Evolutionary conservation across 1,140 invertebrate genomes (phyloP).

Genomic region (Nasonia longicornis): DNA sequence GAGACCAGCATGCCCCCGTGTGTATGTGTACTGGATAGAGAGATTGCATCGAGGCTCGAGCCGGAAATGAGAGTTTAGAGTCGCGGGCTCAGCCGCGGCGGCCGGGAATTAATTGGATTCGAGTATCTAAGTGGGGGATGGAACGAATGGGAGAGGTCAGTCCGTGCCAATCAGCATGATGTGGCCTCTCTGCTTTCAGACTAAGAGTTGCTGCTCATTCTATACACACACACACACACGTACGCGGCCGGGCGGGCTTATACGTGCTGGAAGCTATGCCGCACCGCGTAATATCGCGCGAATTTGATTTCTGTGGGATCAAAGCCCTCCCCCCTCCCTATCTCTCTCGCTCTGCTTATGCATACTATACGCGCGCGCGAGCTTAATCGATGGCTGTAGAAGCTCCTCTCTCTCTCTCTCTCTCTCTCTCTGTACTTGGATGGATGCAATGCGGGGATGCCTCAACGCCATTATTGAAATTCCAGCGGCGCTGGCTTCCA

Average conservation of each 20-base stretch:
- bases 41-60: slow-evolving; percentile 18
- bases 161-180: slow-evolving; percentile 36
- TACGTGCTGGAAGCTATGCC: background rate
- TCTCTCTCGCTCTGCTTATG: background rate
- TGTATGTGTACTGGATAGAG: background rate
- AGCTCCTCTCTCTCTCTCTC: background rate
- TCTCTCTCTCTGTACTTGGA: background rate
- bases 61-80: slow-evolving; percentile 39
- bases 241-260: background rate
- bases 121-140: slow-evolving; percentile 22
- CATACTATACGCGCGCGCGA: slow-evolving; percentile 3
- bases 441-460: slow-evolving; percentile 6
- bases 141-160: background rate
- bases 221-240: background rate
- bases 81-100: slow-evolving; percentile 2
- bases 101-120: slow-evolving; percentile 41
- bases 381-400: slow-evolving; percentile 4
- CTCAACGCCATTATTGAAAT: slow-evolving; percentile 43
- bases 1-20: too few relatives aligned
- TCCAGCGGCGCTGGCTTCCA: background rate
- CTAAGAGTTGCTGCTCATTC: slow-evolving; percentile 6
- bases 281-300: slow-evolving; percentile 10
- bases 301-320: slow-evolving; percentile 31
- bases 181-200: background rate
- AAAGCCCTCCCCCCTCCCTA: slow-evolving; percentile 1